These are phyloP conservation scores for Aradus depressus DNA, from an alignment of 2,888 invertebrate genomes.

Conservation along the genomic window DNA sequence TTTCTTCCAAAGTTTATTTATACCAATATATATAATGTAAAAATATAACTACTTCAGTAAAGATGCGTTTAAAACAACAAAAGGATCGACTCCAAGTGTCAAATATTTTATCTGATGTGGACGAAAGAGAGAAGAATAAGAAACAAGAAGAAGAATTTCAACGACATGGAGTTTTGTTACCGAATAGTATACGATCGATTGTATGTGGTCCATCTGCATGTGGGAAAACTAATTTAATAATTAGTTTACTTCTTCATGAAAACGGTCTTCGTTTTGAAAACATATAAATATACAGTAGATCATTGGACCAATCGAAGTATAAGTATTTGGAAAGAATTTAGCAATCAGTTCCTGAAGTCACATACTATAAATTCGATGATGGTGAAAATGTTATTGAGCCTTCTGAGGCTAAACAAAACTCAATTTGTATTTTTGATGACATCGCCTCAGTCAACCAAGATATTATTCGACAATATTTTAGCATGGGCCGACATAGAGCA, in stretches of 20 bases:
- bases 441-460: conserved; percentile 33
- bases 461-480: conserved; percentile 33
- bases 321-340: conserved; percentile 30
- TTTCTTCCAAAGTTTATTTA: too few species aligned
- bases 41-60: too few species aligned
- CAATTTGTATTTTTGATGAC: too few species aligned
- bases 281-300: conserved; percentile 35
- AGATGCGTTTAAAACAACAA: not conserved
- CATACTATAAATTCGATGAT: conserved; percentile 28
- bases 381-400: conserved; percentile 29
- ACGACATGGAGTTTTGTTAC: conserved; percentile 21
- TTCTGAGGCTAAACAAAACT: conserved; percentile 29
- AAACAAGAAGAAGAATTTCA: too few species aligned
- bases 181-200: conserved; percentile 28
- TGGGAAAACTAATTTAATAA: conserved; percentile 36
- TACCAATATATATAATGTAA: too few species aligned
- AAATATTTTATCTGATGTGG: too few species aligned
- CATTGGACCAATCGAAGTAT: conserved; percentile 34
- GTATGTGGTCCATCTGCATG: conserved; percentile 35
- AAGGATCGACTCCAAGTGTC: too few species aligned
- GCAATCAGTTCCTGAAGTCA: conserved; percentile 27
- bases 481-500: conserved; percentile 34
- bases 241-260: conserved; percentile 33
- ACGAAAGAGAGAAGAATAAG: too few species aligned
- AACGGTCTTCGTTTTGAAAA: too few species aligned